These are phyloP conservation scores for Centroberyx gerrardi DNA, from an alignment of 2,797 vertebrate species.

Conservation along the genomic window DNA sequence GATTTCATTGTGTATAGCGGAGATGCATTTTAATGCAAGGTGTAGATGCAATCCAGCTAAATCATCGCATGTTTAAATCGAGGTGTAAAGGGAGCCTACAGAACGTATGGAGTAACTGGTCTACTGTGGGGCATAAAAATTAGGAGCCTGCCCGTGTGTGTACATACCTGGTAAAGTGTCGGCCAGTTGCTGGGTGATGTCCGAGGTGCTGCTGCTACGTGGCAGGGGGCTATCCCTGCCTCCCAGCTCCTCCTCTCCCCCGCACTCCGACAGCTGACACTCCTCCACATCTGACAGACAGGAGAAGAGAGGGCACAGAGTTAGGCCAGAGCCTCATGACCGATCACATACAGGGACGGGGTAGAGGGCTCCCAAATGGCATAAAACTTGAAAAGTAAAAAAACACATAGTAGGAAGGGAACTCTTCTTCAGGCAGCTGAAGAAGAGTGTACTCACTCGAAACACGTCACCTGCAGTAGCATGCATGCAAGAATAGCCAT, in stretches of 20 bases:
- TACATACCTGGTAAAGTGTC: slow-evolving; percentile 89
- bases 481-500: too few relatives aligned
- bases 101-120: too few relatives aligned
- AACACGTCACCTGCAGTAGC: too few relatives aligned
- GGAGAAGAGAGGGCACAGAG: background rate
- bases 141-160: background rate
- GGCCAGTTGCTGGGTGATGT: slow-evolving; percentile 91
- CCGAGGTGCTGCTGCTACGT: slow-evolving; percentile 95
- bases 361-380: too few relatives aligned
- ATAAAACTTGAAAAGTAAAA: too few relatives aligned
- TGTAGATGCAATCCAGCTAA: too few relatives aligned
- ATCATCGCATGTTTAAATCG: background rate
- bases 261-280: slow-evolving; percentile 89
- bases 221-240: slow-evolving; percentile 89
- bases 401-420: too few relatives aligned
- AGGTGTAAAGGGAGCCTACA: background rate
- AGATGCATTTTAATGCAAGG: too few relatives aligned
- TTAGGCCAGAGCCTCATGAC: slow-evolving; percentile 9
- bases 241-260: slow-evolving; percentile 81
- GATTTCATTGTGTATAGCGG: too few relatives aligned
- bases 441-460: too few relatives aligned
- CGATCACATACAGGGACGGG: background rate
- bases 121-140: too few relatives aligned
- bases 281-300: slow-evolving; percentile 92
- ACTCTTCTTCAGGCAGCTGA: too few relatives aligned